These are phyloP conservation scores for Pseudeuparius sepicola DNA, from an alignment of 2,888 invertebrate species.

Conservation along the genomic window DNA sequence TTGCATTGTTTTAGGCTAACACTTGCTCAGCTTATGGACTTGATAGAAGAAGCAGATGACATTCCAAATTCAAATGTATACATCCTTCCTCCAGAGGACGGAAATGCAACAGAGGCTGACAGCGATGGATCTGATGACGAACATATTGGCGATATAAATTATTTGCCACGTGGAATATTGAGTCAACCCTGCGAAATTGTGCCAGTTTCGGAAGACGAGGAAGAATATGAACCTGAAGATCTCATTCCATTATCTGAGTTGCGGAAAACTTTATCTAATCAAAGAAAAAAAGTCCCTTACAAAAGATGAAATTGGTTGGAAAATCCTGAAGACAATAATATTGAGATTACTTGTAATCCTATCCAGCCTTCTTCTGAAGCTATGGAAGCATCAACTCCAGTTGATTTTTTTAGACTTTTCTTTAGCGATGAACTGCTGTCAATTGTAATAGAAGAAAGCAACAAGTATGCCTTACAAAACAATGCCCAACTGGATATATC, in stretches of 20 bases:
- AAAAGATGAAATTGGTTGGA: no score
- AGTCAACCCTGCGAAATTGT: constrained; percentile 8
- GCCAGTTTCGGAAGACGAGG: neutral
- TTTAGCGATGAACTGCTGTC: no score
- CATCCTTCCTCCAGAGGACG: constrained; percentile 13
- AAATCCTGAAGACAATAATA: no score
- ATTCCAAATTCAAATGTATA: constrained; percentile 5
- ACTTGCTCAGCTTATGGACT: constrained; percentile 7
- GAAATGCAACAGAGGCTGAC: constrained; percentile 8
- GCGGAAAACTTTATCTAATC: no score
- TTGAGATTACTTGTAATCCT: no score
- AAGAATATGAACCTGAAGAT: constrained; percentile 4
- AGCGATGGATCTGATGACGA: constrained; percentile 14
- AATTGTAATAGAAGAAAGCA: no score
- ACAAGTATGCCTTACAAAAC: constrained; percentile 17
- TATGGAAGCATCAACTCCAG: no score
- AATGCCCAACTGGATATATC: constrained; percentile 15
- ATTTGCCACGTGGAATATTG: constrained; percentile 9
- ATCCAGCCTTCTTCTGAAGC: no score
- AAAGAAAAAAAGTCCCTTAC: no score
- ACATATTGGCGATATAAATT: constrained; percentile 9
- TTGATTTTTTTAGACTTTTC: no score
- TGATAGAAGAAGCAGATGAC: constrained; percentile 10
- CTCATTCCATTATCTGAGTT: no score
- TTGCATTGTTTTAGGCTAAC: constrained; percentile 4